Evolutionary conservation across 2,797 vertebrate genomes (phyloP), one percentile per base, ranked within the genome.

Genomic region (Melanotaenia boesemani): DNA sequence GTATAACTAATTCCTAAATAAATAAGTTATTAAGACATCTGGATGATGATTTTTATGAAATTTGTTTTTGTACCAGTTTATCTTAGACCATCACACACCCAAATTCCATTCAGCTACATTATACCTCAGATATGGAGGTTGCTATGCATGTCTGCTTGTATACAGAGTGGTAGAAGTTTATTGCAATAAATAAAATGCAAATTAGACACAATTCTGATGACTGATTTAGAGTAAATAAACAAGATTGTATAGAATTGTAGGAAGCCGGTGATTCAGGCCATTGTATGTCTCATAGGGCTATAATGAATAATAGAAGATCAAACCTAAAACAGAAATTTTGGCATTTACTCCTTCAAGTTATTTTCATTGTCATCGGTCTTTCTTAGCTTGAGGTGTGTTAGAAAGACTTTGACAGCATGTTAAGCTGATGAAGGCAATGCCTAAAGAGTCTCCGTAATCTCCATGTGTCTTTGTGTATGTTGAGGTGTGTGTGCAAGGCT

Each of bases 401-500:
- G 6, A n/a, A 72, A 55, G 20, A 13, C 39, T 68, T 62, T 16
- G 36, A 15, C 6, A 50, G 6, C 9, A 41, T 57, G 32, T 68
- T 64, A 41, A 66, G 28, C 56, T 28, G 30, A 44, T 44, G 13
- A 68, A 50, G 16, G 4, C n/a, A 76, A 85, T 77, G 55, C 61
- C 65, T 70, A 59, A 18, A 36, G 20, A n/a, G 11, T 50, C 48
- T n/a, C 8, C 50, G 48, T 22, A 20, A 22, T 50, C 20, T 22
- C 16, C 24, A 12, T 12, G 22, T 34, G 52, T 46, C 15, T 5
- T 34, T 72, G 32, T 59, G 58, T 72, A 50, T 73, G 26, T 26
- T 59, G 26, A 65, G 24, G 46, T 34, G 58, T 67, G 69, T 63
- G 65, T 83, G 46, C 37, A 15, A 77, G 59, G 50, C 57, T 68